Conservation (phyloP, 2,113 vertebrate species). For the Percopsis transmontana region DNA sequence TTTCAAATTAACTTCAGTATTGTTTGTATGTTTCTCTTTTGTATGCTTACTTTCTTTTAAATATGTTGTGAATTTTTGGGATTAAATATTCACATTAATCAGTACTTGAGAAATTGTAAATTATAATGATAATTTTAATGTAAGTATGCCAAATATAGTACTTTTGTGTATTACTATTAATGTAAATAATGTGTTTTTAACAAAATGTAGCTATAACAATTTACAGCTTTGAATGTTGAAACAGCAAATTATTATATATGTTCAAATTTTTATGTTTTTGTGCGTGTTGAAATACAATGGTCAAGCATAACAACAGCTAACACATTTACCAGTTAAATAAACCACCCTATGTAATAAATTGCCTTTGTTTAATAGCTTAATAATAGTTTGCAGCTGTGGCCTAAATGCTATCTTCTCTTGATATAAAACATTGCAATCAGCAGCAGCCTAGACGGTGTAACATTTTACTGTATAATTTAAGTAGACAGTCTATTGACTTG, state of each 20-base stretch:
- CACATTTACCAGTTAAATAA: constrained; percentile 81
- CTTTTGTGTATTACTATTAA: constrained; percentile 94
- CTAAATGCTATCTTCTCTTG: too few relatives aligned
- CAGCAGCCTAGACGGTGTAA: too few relatives aligned
- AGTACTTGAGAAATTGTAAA: constrained; percentile 92
- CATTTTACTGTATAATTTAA: too few relatives aligned
- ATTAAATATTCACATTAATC: constrained; percentile 82
- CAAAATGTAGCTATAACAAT: constrained; percentile 99
- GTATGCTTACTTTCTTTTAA: constrained; percentile 61
- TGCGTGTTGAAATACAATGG: constrained; percentile 88
- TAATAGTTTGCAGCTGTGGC: not conserved
- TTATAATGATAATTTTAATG: constrained; percentile 95
- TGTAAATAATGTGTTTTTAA: constrained; percentile 99
- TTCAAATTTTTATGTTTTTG: constrained; percentile 99
- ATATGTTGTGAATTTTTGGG: constrained; percentile 70
- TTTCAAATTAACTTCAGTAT: constrained; percentile 68
- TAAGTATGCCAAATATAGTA: constrained; percentile 99
- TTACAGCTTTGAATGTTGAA: constrained; percentile 99
- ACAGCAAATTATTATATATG: constrained; percentile 96
- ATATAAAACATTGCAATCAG: too few relatives aligned
- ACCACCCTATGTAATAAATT: constrained; percentile 75
- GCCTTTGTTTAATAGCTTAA: constrained; percentile 57
- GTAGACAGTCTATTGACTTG: too few relatives aligned
- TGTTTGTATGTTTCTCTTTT: constrained; percentile 74
- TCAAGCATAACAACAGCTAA: constrained; percentile 83